Conservation (phyloP, 1,140 invertebrate genomes). For the Plodia interpunctella region DNA sequence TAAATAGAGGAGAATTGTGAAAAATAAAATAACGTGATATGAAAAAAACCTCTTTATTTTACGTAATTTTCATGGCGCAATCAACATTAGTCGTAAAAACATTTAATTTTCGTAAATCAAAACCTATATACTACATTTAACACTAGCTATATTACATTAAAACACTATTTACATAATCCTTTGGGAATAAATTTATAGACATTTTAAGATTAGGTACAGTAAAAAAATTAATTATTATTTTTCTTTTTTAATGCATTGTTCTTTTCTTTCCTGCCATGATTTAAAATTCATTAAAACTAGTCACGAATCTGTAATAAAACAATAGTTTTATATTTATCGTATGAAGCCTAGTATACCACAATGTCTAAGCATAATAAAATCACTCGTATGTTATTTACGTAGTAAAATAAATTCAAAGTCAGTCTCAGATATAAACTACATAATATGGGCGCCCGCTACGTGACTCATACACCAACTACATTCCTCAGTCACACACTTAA, state of each 20-base stretch:
- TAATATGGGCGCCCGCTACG: background rate
- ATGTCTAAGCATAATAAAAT: no score
- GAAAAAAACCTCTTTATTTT: background rate
- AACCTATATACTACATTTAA: background rate
- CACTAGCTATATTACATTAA: background rate
- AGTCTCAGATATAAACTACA: background rate
- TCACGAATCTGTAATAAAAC: no score
- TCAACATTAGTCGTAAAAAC: background rate
- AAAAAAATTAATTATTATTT: slow-evolving; percentile 11
- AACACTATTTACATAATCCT: slow-evolving; percentile 10
- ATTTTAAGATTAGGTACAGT: no score
- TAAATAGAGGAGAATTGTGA: background rate
- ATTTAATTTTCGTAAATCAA: background rate
- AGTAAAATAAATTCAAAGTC: background rate
- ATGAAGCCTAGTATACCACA: no score
- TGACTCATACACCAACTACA: no score
- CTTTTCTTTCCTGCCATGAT: no score
- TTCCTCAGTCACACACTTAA: no score
- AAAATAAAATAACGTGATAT: background rate
- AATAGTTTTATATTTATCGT: no score
- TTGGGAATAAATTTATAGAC: slow-evolving; percentile 10
- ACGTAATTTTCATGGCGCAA: background rate
- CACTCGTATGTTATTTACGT: background rate
- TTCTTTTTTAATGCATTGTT: no score
- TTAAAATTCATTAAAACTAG: no score